Percentiles rank a stretch among this genome's conserved stretches.
phyloP scores from a whole-genome alignment of 2,888 invertebrate species.

The Cryptosula pallasiana region DNA sequence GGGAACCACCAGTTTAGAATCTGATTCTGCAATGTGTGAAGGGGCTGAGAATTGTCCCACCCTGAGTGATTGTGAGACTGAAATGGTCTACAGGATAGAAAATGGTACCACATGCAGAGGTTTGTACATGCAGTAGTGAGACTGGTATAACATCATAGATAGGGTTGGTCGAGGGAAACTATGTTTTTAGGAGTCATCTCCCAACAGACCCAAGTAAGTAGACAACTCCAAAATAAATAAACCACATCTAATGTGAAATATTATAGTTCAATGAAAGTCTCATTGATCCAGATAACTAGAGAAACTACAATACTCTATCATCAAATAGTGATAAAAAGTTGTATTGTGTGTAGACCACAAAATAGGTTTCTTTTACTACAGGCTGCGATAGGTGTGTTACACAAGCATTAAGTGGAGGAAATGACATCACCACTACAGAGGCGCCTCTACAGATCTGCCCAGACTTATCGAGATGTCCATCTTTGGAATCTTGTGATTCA shows the following conservation, averaged over 20 bases:
- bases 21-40: not conserved
- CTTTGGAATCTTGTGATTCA: not conserved
- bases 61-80: not conserved
- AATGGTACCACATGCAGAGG: conserved; percentile 21
- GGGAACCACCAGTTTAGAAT: not conserved
- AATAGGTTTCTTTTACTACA: not conserved
- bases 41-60: not conserved
- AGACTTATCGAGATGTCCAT: not conserved
- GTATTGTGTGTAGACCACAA: too few species aligned
- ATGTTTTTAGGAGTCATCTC: too few species aligned
- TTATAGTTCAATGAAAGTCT: too few species aligned
- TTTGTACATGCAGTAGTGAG: too few species aligned
- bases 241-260: too few species aligned
- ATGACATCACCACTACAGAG: not conserved
- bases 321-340: too few species aligned
- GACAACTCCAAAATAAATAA: too few species aligned
- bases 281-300: too few species aligned
- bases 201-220: too few species aligned
- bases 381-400: conserved; percentile 12
- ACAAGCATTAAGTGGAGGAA: not conserved
- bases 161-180: too few species aligned
- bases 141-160: too few species aligned
- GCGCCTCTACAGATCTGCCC: not conserved
- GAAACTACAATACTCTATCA: too few species aligned
- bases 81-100: not conserved